Evolutionary conservation across 2,888 invertebrate species (phyloP), one percentile per base, ranked within the genome.

Genomic region (Euclidia mi): DNA sequence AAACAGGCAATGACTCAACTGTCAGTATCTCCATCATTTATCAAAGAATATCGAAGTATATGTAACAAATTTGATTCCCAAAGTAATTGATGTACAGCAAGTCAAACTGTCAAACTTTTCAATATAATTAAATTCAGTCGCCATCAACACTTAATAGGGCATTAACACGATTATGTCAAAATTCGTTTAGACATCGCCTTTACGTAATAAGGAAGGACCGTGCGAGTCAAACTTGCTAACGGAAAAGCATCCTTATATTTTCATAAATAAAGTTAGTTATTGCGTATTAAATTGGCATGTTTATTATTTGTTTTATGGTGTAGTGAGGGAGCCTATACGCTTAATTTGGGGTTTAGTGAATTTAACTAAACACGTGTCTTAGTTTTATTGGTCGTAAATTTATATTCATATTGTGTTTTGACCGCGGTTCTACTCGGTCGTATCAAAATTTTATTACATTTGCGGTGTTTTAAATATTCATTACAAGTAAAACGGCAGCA

Each of bases 291-390:
- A 6, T 2, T 12, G 17, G 28, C 4, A 3, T 28, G 14, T 56
- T 59, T 29, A 57, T 64, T 56, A 73, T 67, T 60, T 56, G 59
- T 70, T 73, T 72, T 73, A 70, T 62, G 48, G 38, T 14, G 40
- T 65, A 68, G 71, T 71, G 62, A 58, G 70, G 58, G 67, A 41
- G 18, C 41, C 10, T 44, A 9, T 3, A 47, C 52, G 35, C 20
- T 38, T 51, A 60, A 64, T 60, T 66, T 57, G 64, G 41, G 64
- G 44, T 57, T 56, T 46, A 61, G 55, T 72, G 56, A 42, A 59
- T 70, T 57, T 64, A 64, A 72, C 72, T 64, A 56, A 58, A 53
- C 66, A 56, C 34, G 57, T 70, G 64, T 55, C 45, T 45, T 35
- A 37, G 28, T 53, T 53, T 59, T 41, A 44, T 56, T 15, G 38